These are phyloP conservation scores for Oedothorax gibbosus DNA, from an alignment of 1,140 invertebrate species.

Conservation along the genomic window DNA sequence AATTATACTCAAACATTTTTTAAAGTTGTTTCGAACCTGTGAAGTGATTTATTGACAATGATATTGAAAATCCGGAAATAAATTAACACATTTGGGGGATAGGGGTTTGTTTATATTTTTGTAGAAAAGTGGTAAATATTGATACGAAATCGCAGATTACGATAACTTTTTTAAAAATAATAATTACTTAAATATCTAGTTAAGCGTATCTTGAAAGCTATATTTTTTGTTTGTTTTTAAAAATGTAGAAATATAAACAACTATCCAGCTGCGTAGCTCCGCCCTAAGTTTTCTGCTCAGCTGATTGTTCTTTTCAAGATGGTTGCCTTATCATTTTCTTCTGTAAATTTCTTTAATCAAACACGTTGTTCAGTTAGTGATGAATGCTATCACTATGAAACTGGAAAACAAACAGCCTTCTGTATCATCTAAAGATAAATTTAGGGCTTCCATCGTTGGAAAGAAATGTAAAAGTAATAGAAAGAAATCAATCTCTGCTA, in stretches of 20 bases:
- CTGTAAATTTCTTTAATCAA: constrained; percentile 43
- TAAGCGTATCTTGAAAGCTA: too few species aligned
- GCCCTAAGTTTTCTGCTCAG: constrained; percentile 54
- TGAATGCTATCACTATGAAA: constrained; percentile 59
- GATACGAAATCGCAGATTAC: too few species aligned
- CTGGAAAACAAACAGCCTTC: constrained; percentile 50
- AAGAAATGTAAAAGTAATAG: constrained; percentile 42
- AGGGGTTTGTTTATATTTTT: too few species aligned
- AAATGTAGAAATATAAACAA: constrained; percentile 43
- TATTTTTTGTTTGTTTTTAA: not conserved
- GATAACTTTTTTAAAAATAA: too few species aligned
- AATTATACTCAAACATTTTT: too few species aligned
- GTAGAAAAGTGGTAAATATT: too few species aligned
- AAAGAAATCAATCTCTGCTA: constrained; percentile 40
- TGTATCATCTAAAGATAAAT: constrained; percentile 27
- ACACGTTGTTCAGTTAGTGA: constrained; percentile 38
- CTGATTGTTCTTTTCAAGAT: constrained; percentile 59
- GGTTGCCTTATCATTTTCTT: constrained; percentile 44
- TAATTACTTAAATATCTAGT: too few species aligned
- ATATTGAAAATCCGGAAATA: too few species aligned
- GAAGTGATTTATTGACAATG: too few species aligned
- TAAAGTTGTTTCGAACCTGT: too few species aligned
- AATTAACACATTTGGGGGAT: too few species aligned
- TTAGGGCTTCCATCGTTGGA: constrained; percentile 9
- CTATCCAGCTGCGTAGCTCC: constrained; percentile 42